phyloP scores from a whole-genome alignment of 2,888 invertebrate genomes.

The Hyposoter didymator region DNA sequence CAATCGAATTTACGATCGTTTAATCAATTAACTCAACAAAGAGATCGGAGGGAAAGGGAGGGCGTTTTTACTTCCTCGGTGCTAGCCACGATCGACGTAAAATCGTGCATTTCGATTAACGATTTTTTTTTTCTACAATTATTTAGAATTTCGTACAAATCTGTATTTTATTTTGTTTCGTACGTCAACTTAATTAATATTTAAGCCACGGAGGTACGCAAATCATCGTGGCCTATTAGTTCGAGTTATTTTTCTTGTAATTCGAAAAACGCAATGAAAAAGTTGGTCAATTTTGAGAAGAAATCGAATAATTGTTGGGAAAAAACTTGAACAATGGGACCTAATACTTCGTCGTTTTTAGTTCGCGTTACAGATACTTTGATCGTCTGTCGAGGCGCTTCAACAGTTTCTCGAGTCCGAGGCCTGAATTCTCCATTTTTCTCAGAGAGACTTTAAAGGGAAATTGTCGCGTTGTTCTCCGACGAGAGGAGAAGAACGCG shows the following conservation, averaged over 20 bases:
- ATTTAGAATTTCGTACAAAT: not conserved
- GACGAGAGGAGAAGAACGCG: no score
- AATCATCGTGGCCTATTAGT: not conserved
- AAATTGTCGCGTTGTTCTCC: no score
- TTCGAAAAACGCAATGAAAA: not conserved
- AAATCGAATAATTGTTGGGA: not conserved
- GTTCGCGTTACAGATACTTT: not conserved
- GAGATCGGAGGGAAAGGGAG: slow-evolving; percentile 7
- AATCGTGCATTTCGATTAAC: not conserved
- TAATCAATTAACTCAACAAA: not conserved
- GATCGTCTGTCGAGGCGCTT: not conserved
- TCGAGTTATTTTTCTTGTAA: not conserved
- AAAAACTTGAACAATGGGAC: not conserved
- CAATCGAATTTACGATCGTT: slow-evolving; percentile 27
- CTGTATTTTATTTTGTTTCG: slow-evolving; percentile 24
- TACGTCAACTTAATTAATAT: slow-evolving; percentile 46
- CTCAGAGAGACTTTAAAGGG: no score
- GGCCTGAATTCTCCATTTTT: no score
- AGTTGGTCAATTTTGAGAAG: not conserved
- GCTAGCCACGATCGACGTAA: slow-evolving; percentile 37
- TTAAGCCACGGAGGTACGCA: slow-evolving; percentile 25
- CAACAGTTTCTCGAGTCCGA: no score
- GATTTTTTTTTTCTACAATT: not conserved
- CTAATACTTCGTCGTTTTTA: not conserved
- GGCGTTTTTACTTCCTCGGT: slow-evolving; percentile 52